phyloP scores from a whole-genome alignment of 2,888 invertebrate species.

The Anodontia alba region DNA sequence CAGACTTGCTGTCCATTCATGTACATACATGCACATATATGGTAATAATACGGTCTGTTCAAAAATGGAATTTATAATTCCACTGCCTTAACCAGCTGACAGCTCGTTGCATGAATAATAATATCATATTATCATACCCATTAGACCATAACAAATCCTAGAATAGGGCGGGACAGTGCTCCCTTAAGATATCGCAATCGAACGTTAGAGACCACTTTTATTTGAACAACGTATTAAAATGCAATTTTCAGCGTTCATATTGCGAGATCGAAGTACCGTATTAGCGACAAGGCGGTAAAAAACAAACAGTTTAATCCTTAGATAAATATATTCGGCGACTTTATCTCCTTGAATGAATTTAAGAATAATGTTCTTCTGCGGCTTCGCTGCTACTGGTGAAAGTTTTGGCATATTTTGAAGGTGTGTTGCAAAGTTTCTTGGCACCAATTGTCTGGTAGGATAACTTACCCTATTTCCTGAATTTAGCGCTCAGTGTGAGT shows the following conservation, averaged over 20 bases:
- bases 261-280: neutral
- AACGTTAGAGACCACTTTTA: neutral
- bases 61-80: too few relatives aligned
- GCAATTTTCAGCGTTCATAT: neutral
- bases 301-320: neutral
- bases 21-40: too few relatives aligned
- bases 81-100: too few relatives aligned
- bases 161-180: slow-evolving; percentile 3
- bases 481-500: too few relatives aligned
- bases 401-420: slow-evolving; percentile 8
- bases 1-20: too few relatives aligned
- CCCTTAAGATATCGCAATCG: neutral
- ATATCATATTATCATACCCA: neutral
- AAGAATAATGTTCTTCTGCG: neutral
- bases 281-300: slow-evolving; percentile 1
- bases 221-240: slow-evolving; percentile 3
- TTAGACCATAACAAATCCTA: neutral
- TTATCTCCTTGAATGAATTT: slow-evolving; percentile 2
- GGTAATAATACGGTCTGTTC: too few relatives aligned
- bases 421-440: neutral
- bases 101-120: too few relatives aligned
- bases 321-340: slow-evolving; percentile 4
- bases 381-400: neutral
- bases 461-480: neutral
- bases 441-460: neutral